A percentile compares a stretch with the other conserved stretches of the same genome.
These are phyloP conservation scores for Carettochelys insculpta DNA, from an alignment of 2,113 vertebrate genomes.

Conservation along the genomic window DNA sequence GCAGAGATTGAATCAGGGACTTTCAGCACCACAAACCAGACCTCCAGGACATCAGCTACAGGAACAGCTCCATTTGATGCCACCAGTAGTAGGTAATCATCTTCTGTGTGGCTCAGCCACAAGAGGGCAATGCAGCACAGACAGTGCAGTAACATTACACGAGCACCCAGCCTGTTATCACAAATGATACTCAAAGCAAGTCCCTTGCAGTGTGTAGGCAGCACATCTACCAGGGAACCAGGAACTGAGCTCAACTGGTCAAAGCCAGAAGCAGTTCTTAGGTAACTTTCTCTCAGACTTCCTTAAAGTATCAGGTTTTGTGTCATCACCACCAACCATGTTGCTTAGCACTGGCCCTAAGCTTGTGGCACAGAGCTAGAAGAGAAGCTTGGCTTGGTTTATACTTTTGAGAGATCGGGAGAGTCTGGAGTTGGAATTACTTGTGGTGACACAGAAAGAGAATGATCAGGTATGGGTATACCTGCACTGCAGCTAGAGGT, in stretches of 20 bases:
- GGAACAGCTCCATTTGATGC: not conserved
- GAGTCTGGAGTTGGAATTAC: not conserved
- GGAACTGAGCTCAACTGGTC: not conserved
- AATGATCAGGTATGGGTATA: not conserved
- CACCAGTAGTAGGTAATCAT: accelerated
- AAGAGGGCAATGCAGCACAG: accelerated
- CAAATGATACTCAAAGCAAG: not conserved
- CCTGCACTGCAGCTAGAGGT: not conserved
- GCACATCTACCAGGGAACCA: accelerated
- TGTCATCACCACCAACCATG: not conserved
- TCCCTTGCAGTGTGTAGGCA: not conserved
- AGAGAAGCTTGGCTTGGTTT: not conserved
- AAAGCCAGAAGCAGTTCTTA: not conserved
- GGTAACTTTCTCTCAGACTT: not conserved
- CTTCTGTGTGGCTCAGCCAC: accelerated
- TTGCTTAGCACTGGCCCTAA: not conserved
- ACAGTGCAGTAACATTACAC: accelerated
- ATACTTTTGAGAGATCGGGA: not conserved
- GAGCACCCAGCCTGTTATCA: accelerated
- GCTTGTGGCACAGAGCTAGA: not conserved
- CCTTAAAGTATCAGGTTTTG: not conserved
- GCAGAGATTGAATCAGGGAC: not conserved
- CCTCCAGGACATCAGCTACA: not conserved
- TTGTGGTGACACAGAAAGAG: not conserved
- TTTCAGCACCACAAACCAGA: not conserved